These are phyloP conservation scores for Lumbricus terrestris DNA, from an alignment of 2,888 invertebrate genomes.

Conservation along the genomic window DNA sequence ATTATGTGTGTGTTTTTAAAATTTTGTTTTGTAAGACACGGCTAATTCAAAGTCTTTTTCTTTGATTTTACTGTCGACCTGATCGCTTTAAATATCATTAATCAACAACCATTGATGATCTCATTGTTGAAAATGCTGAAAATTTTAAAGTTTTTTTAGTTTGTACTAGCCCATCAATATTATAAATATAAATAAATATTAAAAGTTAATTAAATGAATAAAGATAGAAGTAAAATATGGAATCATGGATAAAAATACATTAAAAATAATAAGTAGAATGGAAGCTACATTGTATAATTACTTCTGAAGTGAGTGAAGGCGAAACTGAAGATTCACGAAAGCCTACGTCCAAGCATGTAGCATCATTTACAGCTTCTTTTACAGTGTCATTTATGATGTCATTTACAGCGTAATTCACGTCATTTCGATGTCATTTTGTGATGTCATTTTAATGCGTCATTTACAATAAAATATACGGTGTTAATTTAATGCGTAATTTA, in stretches of 20 bases:
- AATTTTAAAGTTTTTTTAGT: not conserved
- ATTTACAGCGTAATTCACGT: not conserved
- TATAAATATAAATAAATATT: not conserved
- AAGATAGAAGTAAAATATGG: not conserved
- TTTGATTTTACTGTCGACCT: not conserved
- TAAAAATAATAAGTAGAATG: not conserved
- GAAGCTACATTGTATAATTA: not conserved
- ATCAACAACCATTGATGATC: not conserved
- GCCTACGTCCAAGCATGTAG: not conserved
- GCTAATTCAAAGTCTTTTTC: no score
- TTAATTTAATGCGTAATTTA: no score
- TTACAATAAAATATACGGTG: not conserved
- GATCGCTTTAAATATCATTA: no score
- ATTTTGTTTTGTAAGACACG: no score
- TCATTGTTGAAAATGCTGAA: not conserved
- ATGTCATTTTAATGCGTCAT: not conserved
- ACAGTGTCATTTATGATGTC: no score
- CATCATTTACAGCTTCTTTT: not conserved
- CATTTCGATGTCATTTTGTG: not conserved
- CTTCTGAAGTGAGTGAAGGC: not conserved
- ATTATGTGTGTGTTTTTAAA: no score
- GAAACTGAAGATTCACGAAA: not conserved
- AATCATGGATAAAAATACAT: not conserved
- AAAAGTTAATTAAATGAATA: no score
- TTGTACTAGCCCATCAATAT: no score